Conservation (phyloP, 2,113 vertebrate genomes). For the Cyprichromis sp. region DNA sequence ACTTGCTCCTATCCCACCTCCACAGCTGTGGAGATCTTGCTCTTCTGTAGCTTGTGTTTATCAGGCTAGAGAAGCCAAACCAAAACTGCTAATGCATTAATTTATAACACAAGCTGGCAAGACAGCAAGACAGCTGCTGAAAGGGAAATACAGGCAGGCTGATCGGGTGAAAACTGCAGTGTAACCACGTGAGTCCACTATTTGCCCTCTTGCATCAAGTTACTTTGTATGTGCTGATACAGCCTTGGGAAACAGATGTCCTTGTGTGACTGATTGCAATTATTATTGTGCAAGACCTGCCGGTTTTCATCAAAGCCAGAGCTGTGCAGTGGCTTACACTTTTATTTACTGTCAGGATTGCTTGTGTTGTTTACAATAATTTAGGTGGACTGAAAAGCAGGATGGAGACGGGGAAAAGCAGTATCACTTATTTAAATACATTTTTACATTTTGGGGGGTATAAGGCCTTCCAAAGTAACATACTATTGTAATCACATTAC, state of each 20-base stretch:
- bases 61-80: background rate
- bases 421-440: background rate
- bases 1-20: conserved; percentile 27
- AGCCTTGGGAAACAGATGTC: conserved; percentile 51
- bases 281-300: conserved; percentile 32
- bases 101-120: conserved; percentile 41
- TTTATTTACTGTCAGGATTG: background rate
- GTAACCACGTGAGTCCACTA: conserved; percentile 40
- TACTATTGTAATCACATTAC: background rate
- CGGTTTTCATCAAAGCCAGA: conserved; percentile 10
- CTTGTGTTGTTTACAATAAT: background rate
- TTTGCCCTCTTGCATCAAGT: conserved; percentile 40
- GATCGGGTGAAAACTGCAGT: conserved; percentile 32
- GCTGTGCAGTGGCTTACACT: background rate
- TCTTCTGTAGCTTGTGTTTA: conserved; percentile 20
- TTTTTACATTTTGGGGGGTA: background rate
- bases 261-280: conserved; percentile 29
- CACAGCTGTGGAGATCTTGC: conserved; percentile 15
- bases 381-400: background rate
- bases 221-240: conserved; percentile 37
- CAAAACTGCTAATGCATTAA: conserved; percentile 34
- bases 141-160: background rate
- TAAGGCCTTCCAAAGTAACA: background rate
- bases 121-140: background rate
- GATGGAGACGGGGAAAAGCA: background rate